phyloP scores from a whole-genome alignment of 2,113 vertebrate species.

The Megaceryle maxima region DNA sequence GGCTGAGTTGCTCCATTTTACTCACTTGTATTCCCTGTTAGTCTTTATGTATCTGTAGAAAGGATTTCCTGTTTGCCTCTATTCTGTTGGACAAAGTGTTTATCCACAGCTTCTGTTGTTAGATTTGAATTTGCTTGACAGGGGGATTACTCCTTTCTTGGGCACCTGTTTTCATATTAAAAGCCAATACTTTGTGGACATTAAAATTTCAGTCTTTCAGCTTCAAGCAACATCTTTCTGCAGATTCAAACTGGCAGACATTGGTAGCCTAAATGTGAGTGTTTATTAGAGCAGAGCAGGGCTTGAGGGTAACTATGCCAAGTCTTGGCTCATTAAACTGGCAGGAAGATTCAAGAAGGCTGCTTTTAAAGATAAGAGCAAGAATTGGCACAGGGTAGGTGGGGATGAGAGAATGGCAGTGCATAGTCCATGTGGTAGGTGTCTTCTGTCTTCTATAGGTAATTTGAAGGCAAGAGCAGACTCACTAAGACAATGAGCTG shows the following conservation, averaged over 20 bases:
- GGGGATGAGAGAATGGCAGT: neutral
- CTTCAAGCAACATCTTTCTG: neutral
- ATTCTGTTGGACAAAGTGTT: neutral
- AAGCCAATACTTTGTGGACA: neutral
- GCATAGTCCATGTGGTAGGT: neutral
- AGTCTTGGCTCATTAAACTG: constrained; percentile 14
- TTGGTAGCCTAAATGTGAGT: neutral
- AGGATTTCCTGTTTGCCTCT: neutral
- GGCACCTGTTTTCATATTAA: neutral
- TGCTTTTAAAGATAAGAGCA: constrained; percentile 16
- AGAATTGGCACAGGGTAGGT: neutral
- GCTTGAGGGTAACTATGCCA: constrained; percentile 1
- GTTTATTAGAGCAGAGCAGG: constrained; percentile 45
- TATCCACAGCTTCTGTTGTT: neutral
- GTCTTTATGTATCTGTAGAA: neutral
- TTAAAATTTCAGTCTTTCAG: constrained; percentile 17
- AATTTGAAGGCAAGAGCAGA: neutral
- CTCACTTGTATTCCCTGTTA: neutral
- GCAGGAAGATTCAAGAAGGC: neutral
- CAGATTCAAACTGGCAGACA: constrained; percentile 2
- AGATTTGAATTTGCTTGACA: neutral
- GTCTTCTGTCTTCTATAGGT: neutral
- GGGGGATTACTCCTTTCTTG: neutral
- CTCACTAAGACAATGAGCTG: constrained; percentile 15
- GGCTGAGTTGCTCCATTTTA: neutral